Conservation (phyloP, 1,140 invertebrate genomes). For the Trigoniulus corallinus region DNA sequence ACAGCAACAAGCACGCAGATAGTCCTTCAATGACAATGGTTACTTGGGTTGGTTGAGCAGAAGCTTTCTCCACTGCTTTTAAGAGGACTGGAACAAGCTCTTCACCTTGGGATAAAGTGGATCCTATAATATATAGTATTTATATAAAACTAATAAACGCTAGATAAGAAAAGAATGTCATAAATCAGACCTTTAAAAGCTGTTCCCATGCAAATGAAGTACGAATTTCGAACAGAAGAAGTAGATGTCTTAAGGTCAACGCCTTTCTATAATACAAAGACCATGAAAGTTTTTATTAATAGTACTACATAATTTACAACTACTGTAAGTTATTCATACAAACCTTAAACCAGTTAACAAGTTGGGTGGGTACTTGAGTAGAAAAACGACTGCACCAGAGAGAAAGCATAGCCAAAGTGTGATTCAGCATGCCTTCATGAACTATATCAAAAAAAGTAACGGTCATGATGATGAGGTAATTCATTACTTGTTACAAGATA, state of each 20-base stretch:
- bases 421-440: conserved; percentile 76
- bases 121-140: conserved; percentile 26
- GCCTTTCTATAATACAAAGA: conserved; percentile 40
- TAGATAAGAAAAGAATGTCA: conserved; percentile 2
- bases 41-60: conserved; percentile 40
- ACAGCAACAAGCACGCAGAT: conserved; percentile 50
- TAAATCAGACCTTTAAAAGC: conserved; percentile 32
- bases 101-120: conserved; percentile 30
- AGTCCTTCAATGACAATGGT: conserved; percentile 58
- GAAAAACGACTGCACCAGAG: conserved; percentile 55
- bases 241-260: conserved; percentile 58
- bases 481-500: neutral
- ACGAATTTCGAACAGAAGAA: conserved; percentile 53
- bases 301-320: too few relatives aligned
- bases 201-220: conserved; percentile 49
- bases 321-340: conserved; percentile 28
- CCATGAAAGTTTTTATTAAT: too few relatives aligned
- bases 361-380: conserved; percentile 44
- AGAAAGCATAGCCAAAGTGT: conserved; percentile 58
- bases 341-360: conserved; percentile 62
- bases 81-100: conserved; percentile 39
- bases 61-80: conserved; percentile 50
- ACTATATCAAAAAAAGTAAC: conserved; percentile 30
- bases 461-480: neutral
- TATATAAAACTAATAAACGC: neutral